Evolutionary conservation across 2,888 invertebrate species (phyloP).

Genomic region (Aspidiotus rigidus): DNA sequence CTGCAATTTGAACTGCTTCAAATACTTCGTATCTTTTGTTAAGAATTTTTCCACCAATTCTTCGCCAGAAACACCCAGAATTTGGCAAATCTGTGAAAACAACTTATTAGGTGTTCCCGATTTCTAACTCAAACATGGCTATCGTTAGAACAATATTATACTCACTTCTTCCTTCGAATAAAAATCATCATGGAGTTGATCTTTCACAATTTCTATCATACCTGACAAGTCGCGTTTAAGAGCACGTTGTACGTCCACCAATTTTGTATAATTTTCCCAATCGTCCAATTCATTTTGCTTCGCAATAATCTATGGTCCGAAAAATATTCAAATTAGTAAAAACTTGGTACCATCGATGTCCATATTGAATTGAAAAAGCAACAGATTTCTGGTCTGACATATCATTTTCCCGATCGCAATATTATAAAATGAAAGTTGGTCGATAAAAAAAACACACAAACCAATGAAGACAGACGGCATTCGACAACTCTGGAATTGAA

Average conservation of each 20-base stretch:
- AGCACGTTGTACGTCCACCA: constrained; percentile 65
- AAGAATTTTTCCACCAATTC: constrained; percentile 59
- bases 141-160: no score
- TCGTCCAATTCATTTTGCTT: constrained; percentile 12
- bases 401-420: no score
- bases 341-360: not conserved
- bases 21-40: constrained; percentile 53
- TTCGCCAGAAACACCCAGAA: constrained; percentile 51
- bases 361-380: not conserved
- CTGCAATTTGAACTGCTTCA: constrained; percentile 62
- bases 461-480: constrained; percentile 82
- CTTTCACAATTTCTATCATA: constrained; percentile 59
- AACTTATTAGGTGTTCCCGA: no score
- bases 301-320: not conserved
- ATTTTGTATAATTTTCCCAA: constrained; percentile 19
- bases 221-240: constrained; percentile 55
- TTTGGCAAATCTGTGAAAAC: constrained; percentile 44
- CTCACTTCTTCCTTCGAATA: constrained; percentile 61
- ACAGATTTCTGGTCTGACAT: no score
- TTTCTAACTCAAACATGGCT: no score
- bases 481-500: constrained; percentile 91
- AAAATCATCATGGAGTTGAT: constrained; percentile 54
- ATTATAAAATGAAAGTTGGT: no score
- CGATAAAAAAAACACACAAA: constrained; percentile 42
- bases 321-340: not conserved